Conservation (phyloP, 1,140 invertebrate genomes). For the Halesus radiatus region DNA sequence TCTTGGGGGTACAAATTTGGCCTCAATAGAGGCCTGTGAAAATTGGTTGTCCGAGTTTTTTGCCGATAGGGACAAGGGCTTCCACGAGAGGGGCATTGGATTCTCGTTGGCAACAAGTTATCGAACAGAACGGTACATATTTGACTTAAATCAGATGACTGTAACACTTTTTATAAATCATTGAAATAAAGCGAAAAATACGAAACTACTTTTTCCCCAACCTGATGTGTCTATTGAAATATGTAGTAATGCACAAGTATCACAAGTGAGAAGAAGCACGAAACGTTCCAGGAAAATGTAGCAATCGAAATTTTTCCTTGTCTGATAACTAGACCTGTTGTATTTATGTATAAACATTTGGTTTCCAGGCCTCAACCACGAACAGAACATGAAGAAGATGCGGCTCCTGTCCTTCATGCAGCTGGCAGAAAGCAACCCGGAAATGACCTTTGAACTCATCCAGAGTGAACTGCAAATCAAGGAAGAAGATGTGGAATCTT, state of each 20-base stretch:
- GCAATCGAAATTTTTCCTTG: no score
- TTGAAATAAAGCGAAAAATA: no score
- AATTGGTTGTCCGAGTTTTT: constrained; percentile 22
- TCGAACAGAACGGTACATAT: background rate
- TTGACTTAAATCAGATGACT: background rate
- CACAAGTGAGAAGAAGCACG: no score
- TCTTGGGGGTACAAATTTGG: constrained; percentile 10
- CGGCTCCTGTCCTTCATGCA: constrained; percentile 96
- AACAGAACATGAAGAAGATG: constrained; percentile 97
- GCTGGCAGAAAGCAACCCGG: constrained; percentile 91
- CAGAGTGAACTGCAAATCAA: constrained; percentile 90
- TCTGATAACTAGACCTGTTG: no score
- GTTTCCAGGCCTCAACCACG: constrained; percentile 85
- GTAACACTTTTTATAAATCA: background rate
- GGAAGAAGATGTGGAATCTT: constrained; percentile 91
- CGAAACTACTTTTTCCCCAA: no score
- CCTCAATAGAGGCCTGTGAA: constrained; percentile 15
- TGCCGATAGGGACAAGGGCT: background rate
- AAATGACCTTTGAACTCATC: constrained; percentile 91
- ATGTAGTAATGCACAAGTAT: no score
- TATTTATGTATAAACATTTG: background rate
- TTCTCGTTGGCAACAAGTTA: constrained; percentile 8
- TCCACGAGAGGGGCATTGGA: no score
- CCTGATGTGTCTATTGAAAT: no score
- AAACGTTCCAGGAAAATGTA: no score